Conservation (phyloP, 2,113 vertebrate genomes). For the Lycaon pictus region DNA sequence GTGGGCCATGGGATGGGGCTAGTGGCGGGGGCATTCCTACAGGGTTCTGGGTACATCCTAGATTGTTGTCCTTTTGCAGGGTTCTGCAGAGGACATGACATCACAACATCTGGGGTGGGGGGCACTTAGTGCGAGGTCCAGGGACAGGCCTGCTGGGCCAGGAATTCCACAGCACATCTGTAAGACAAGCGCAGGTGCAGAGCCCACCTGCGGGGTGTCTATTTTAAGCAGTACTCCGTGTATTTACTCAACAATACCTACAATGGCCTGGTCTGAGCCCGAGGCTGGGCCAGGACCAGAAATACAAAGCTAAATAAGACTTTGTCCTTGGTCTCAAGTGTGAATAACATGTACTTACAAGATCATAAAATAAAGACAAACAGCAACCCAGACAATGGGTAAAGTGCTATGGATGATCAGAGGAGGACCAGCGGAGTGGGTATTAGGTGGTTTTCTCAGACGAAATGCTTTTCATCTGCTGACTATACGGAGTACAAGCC, state of each 20-base stretch:
- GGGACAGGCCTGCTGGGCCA: background rate
- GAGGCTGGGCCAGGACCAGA: background rate
- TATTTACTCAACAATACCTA: background rate
- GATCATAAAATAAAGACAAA: background rate
- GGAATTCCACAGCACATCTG: background rate
- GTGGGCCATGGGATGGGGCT: background rate
- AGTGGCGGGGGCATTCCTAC: background rate
- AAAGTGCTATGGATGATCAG: background rate
- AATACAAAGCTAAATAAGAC: background rate
- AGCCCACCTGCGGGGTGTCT: background rate
- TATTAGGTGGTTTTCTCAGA: background rate
- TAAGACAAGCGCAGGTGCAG: accelerated
- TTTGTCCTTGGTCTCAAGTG: background rate
- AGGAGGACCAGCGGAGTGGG: too few relatives aligned
- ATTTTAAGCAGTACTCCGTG: background rate
- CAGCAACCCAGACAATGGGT: accelerated
- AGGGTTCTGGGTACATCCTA: background rate
- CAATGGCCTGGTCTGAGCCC: background rate
- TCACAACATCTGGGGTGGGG: background rate
- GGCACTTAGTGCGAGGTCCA: background rate
- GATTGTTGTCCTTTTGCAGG: background rate
- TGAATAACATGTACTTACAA: slow-evolving; percentile 6
- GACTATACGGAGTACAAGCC: background rate
- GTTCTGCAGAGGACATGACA: background rate
- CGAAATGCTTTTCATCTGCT: background rate